These are phyloP conservation scores for Equus quagga DNA, from an alignment of 2,113 vertebrate species.

Conservation along the genomic window DNA sequence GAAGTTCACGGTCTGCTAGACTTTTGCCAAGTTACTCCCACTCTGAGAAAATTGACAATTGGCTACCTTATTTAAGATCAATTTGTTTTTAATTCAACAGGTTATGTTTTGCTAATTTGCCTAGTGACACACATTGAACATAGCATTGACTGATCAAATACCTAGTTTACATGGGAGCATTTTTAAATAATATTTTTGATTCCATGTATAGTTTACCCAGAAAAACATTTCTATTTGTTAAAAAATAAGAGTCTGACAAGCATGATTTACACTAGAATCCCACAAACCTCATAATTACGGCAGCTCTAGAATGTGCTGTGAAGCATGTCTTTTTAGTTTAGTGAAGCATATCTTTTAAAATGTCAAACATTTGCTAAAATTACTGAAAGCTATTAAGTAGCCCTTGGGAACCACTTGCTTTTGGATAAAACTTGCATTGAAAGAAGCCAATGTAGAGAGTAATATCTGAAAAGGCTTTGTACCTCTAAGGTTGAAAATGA, in stretches of 20 bases:
- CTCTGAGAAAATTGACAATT: neutral
- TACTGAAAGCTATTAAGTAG: conserved; percentile 3
- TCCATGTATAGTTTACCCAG: neutral
- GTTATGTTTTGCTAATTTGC: neutral
- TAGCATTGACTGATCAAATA: neutral
- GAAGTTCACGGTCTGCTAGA: neutral
- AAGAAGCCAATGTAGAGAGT: neutral
- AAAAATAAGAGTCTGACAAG: neutral
- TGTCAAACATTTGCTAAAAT: conserved; percentile 35
- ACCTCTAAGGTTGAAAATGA: neutral
- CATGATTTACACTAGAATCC: conserved; percentile 19
- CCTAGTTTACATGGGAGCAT: neutral
- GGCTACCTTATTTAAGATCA: neutral
- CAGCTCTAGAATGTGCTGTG: neutral
- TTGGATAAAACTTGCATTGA: neutral
- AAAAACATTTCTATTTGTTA: neutral
- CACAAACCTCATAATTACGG: neutral
- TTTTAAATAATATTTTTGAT: neutral
- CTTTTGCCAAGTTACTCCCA: neutral
- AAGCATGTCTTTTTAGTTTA: neutral
- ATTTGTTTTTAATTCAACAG: neutral
- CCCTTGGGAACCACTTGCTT: neutral
- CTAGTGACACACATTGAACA: neutral
- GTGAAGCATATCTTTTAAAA: conserved; percentile 32
- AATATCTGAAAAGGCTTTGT: neutral